These are phyloP conservation scores for Cantharis nigra DNA, from an alignment of 2,888 invertebrate genomes.

Conservation along the genomic window DNA sequence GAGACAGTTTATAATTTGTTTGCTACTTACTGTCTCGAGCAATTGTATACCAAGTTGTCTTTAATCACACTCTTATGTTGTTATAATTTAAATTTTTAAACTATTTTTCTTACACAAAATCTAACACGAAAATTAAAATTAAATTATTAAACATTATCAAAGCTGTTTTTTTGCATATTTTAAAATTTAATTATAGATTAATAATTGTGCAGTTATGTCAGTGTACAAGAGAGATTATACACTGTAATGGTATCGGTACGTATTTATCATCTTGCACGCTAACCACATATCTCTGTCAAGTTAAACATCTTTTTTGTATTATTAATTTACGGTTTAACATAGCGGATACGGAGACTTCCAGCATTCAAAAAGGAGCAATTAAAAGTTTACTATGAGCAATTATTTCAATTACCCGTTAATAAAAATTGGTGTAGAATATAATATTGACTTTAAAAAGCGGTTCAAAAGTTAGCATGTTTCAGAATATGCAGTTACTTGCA, in stretches of 20 bases:
- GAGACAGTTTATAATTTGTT: conserved; percentile 10
- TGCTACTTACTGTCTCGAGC: conserved; percentile 2
- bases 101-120: background rate
- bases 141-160: background rate
- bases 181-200: background rate
- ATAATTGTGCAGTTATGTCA: background rate
- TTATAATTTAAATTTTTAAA: background rate
- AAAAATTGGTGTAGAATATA: background rate
- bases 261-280: background rate
- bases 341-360: background rate
- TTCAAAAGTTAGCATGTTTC: no score
- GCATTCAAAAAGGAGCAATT: background rate
- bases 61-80: background rate
- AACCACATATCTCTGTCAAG: background rate
- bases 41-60: conserved; percentile 1
- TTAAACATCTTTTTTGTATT: background rate
- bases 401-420: background rate
- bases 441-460: no score
- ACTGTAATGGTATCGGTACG: background rate
- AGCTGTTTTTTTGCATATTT: background rate
- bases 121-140: background rate
- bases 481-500: no score
- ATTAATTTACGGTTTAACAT: background rate
- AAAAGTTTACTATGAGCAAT: background rate
- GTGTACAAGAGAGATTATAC: background rate